phyloP scores from a whole-genome alignment of 2,113 vertebrate species.

The Ammodytes marinus region DNA sequence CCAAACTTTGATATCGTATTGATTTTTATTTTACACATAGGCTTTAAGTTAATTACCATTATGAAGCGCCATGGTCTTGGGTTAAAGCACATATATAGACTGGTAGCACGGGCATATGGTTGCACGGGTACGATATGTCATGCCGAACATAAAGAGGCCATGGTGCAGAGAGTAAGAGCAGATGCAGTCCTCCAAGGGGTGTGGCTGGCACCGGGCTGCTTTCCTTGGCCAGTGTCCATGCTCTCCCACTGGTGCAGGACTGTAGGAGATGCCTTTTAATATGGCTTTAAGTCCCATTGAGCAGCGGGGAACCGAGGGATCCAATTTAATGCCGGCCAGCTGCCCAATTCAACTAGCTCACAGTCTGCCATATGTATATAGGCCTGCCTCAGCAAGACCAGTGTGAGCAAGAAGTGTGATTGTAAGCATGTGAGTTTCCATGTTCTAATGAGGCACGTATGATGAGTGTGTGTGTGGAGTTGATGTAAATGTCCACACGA shows the following conservation, averaged over 20 bases:
- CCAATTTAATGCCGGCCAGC: constrained; percentile 87
- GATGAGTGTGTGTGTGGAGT: constrained; percentile 17
- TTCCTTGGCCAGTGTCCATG: constrained; percentile 79
- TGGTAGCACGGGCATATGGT: constrained; percentile 58
- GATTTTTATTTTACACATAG: too few species aligned
- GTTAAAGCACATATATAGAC: constrained; percentile 50
- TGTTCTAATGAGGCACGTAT: constrained; percentile 56
- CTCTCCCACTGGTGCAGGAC: constrained; percentile 72
- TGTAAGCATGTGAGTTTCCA: constrained; percentile 33
- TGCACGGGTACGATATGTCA: constrained; percentile 64
- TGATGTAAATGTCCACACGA: constrained; percentile 30
- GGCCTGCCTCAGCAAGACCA: constrained; percentile 63
- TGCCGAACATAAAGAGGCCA: constrained; percentile 63
- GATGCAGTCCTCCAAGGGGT: constrained; percentile 80
- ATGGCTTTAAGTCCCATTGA: constrained; percentile 82
- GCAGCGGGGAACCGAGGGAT: constrained; percentile 81
- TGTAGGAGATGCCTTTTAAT: constrained; percentile 83
- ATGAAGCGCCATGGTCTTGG: constrained; percentile 17
- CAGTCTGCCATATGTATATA: constrained; percentile 76
- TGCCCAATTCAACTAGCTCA: constrained; percentile 73
- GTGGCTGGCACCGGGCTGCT: constrained; percentile 79
- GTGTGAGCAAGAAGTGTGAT: constrained; percentile 43
- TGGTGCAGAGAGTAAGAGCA: constrained; percentile 66
- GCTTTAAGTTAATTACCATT: constrained; percentile 51
- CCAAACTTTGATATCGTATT: too few species aligned